Evolutionary conservation across 2,113 vertebrate genomes (phyloP), one percentile per base, ranked within the genome.

Genomic region (Zosterops japonicus): DNA sequence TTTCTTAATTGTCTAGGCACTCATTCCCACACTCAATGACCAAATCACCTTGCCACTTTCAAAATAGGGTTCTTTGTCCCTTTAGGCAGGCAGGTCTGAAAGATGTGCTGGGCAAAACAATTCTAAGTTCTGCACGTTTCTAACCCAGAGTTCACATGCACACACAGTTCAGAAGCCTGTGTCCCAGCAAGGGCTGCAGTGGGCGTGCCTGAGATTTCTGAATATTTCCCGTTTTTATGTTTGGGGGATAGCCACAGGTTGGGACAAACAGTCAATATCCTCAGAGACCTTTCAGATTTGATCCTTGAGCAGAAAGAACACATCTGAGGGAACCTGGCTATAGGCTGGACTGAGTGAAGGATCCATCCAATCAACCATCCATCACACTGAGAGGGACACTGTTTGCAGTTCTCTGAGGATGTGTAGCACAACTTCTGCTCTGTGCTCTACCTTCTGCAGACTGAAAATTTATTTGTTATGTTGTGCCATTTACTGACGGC

Each of bases 181-280:
- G 29, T 53, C 28, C 25, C 31, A 69, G 24, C 25, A 68, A 52
- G 11, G 67, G 49, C 70, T 63, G 33, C 33, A 71, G 27, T 27
- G 46, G 29, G 11, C 25, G 12, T 20, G 14, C n/a, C 57, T 39
- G 50, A 70, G 14, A 31, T 78, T 88, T 59, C 63, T 17, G 53
- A 72, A 25, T 56, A 44, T 83, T 81, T 39, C 64, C 50, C 23
- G 6, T 52, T 89, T 52, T 36, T 31, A 6, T 39, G 8, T 56
- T 68, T 64, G 27, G 21, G 13, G 7, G 7, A 44, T 47, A 83
- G 47, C 25, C 35, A 27, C 44, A 60, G 42, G 27, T 11, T 46
- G 47, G n/a, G 42, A 42, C 15, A 68, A 68, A 46, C 0, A 0
- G 41, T 60, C 55, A 53, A 0, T 61, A 53, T 57, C 59, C 31